Evolutionary conservation across 23 tunicate genomes (phyloP).

Genomic region (Botrylloides violaceus): DNA sequence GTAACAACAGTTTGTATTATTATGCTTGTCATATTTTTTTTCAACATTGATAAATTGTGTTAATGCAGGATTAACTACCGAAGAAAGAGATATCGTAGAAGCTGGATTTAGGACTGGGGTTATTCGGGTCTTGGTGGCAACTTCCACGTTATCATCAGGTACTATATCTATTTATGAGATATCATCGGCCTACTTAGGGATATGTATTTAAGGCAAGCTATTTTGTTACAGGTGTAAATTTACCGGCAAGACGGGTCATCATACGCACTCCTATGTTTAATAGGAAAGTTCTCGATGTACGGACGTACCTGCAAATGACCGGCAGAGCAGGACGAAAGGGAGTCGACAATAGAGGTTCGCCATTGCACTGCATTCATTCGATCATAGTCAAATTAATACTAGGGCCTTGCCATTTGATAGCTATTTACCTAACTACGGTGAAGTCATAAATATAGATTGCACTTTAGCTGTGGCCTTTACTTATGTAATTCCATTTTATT

Average conservation of each 20-base stretch:
- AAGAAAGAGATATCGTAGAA: constrained; percentile 87
- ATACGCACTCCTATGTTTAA: constrained; percentile 93
- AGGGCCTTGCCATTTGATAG: no score
- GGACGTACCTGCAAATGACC: constrained; percentile 85
- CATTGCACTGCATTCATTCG: no score
- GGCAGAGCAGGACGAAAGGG: constrained; percentile 99
- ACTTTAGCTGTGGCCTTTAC: no score
- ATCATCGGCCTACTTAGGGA: background rate
- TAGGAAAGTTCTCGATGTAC: constrained; percentile 36
- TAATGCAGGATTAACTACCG: constrained; percentile 87
- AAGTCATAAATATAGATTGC: no score
- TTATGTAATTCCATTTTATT: no score
- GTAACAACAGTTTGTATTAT: no score
- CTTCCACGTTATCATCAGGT: constrained; percentile 95
- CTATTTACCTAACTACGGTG: no score
- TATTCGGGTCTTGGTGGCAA: constrained; percentile 76
- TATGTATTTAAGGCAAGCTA: background rate
- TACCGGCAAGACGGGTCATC: constrained; percentile 94
- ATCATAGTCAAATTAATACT: no score
- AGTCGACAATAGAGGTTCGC: constrained; percentile 54
- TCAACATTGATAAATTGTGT: no score
- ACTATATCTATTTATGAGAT: background rate
- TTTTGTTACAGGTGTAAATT: constrained; percentile 68
- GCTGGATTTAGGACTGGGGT: constrained; percentile 55
- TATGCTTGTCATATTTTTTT: no score